Conservation (phyloP, 2,888 invertebrate genomes). For the Tiliacea citrago region DNA sequence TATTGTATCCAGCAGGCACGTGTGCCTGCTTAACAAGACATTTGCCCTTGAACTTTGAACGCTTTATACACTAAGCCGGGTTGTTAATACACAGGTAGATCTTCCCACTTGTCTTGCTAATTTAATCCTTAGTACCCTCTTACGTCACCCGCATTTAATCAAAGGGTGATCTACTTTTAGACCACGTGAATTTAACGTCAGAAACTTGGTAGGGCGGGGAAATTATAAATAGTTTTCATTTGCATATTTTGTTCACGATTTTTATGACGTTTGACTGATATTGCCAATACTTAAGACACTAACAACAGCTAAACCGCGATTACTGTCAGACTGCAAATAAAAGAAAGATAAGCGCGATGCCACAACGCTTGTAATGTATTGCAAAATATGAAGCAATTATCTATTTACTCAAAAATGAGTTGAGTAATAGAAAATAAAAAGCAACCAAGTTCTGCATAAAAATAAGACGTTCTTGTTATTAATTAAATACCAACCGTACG, state of each 20-base stretch:
- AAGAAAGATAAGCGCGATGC: too few relatives aligned
- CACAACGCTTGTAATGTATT: too few relatives aligned
- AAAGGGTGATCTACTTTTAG: conserved; percentile 26
- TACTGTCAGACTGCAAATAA: too few relatives aligned
- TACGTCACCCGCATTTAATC: conserved; percentile 31
- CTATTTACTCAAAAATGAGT: too few relatives aligned
- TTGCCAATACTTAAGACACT: too few relatives aligned
- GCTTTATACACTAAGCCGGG: conserved; percentile 41
- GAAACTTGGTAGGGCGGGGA: not conserved
- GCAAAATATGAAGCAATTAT: too few relatives aligned
- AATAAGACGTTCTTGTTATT: too few relatives aligned
- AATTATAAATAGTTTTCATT: conserved; percentile 3
- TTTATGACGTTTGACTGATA: not conserved
- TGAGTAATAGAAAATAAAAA: too few relatives aligned
- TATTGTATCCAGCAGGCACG: not conserved
- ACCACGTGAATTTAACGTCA: conserved; percentile 9
- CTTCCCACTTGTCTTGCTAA: conserved; percentile 38
- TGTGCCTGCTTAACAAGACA: not conserved
- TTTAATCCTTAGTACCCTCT: conserved; percentile 44
- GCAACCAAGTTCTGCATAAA: too few relatives aligned
- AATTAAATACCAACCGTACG: too few relatives aligned
- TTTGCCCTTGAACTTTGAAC: conserved; percentile 41
- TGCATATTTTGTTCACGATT: not conserved
- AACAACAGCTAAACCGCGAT: too few relatives aligned
- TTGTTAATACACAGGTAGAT: conserved; percentile 37